Evolutionary conservation across 64 coral and sea anemone species (phyloP).

Genomic region (Montipora efflorescens): DNA sequence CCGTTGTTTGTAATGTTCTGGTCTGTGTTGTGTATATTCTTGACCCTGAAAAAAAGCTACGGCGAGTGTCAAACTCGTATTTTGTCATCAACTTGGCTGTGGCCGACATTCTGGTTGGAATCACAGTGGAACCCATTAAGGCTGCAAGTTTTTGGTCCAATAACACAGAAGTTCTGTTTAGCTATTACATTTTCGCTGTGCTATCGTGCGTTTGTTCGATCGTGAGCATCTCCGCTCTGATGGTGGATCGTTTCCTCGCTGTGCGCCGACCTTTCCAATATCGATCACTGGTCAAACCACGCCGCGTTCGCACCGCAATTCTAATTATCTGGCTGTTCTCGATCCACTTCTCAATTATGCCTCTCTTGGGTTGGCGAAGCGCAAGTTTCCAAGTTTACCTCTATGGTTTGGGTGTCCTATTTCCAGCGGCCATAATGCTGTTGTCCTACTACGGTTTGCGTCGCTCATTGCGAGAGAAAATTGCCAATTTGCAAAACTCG

Average conservation of each 20-base stretch:
- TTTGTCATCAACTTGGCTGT: conserved; percentile 86
- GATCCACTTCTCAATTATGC: conserved; percentile 79
- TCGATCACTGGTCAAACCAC: conserved; percentile 52
- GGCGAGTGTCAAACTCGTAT: conserved; percentile 75
- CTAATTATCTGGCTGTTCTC: conserved; percentile 77
- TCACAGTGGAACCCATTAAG: conserved; percentile 89
- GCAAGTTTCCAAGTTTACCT: conserved; percentile 86
- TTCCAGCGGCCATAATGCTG: conserved; percentile 76
- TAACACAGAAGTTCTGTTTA: conserved; percentile 69
- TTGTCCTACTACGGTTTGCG: conserved; percentile 73
- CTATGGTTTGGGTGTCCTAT: conserved; percentile 71
- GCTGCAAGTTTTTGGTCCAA: conserved; percentile 82
- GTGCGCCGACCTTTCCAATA: conserved; percentile 85
- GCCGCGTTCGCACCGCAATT: conserved; percentile 49
- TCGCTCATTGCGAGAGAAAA: conserved; percentile 68
- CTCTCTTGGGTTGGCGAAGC: conserved; percentile 81
- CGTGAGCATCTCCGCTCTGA: conserved; percentile 78
- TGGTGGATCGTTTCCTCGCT: conserved; percentile 82
- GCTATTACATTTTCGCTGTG: conserved; percentile 82
- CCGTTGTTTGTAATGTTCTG: conserved; percentile 80
- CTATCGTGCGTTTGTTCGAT: conserved; percentile 92
- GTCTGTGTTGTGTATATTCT: conserved; percentile 80
- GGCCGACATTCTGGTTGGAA: conserved; percentile 89
- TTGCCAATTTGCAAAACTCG: conserved; percentile 40
- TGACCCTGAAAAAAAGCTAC: conserved; percentile 80